phyloP scores from a whole-genome alignment of 1,140 invertebrate species.

The Cydia strobilella region DNA sequence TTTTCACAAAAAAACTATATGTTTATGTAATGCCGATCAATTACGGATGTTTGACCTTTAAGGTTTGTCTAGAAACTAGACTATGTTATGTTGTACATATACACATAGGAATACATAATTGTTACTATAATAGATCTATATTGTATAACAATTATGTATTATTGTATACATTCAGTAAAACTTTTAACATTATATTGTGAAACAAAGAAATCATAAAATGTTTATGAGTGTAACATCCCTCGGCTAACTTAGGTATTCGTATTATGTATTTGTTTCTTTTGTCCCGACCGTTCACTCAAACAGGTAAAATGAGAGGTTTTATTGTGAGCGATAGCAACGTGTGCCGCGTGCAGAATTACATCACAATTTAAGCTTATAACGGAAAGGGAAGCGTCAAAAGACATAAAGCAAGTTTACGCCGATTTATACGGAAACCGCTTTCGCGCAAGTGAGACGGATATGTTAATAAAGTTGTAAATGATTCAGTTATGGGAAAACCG shows the following conservation, averaged over 20 bases:
- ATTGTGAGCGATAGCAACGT: constrained; percentile 18
- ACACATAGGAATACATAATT: too few relatives aligned
- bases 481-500: constrained; percentile 43
- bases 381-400: constrained; percentile 45
- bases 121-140: too few relatives aligned
- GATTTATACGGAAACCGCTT: constrained; percentile 41
- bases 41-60: too few relatives aligned
- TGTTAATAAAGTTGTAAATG: constrained; percentile 63
- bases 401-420: constrained; percentile 41
- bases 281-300: constrained; percentile 13
- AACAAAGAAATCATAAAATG: constrained; percentile 11
- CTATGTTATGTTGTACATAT: too few relatives aligned
- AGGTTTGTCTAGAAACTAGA: too few relatives aligned
- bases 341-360: constrained; percentile 36
- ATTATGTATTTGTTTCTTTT: constrained; percentile 10
- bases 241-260: background rate
- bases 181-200: background rate
- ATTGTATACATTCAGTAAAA: too few relatives aligned
- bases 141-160: too few relatives aligned
- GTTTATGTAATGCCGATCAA: too few relatives aligned
- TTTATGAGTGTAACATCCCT: constrained; percentile 8
- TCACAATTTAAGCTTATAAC: constrained; percentile 48
- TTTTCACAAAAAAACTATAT: too few relatives aligned
- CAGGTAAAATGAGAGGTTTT: constrained; percentile 18
- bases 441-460: constrained; percentile 50